Conservation (phyloP, 2,888 invertebrate genomes). For the Protophormia terraenovae region DNA sequence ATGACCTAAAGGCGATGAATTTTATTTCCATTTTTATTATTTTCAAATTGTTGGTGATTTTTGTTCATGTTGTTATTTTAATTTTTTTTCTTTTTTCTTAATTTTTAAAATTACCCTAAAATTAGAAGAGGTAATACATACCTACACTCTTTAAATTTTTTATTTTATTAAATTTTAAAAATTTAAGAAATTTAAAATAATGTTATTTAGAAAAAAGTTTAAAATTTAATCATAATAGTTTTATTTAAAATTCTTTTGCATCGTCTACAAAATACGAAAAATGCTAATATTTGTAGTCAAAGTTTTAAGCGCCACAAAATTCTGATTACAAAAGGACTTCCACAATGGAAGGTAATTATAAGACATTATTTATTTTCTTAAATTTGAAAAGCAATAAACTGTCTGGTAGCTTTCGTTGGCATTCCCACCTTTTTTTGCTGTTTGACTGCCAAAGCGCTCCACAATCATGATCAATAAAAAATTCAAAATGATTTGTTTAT, state of each 20-base stretch:
- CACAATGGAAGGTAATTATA: no score
- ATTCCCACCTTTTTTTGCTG: not conserved
- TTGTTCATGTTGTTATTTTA: slow-evolving; percentile 11
- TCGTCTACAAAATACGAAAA: no score
- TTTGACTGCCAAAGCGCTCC: not conserved
- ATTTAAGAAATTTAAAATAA: not conserved
- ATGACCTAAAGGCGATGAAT: slow-evolving; percentile 65
- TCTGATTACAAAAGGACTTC: not conserved
- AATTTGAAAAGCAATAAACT: slow-evolving; percentile 1
- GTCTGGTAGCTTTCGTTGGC: not conserved
- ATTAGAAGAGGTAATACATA: not conserved
- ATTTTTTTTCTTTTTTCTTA: not conserved
- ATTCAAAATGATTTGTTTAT: slow-evolving; percentile 67
- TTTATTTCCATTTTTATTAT: slow-evolving; percentile 62
- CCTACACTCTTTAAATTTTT: no score
- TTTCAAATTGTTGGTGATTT: slow-evolving; percentile 65
- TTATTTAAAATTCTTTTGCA: no score
- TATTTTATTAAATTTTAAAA: not conserved
- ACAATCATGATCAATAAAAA: slow-evolving; percentile 23
- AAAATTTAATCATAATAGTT: no score
- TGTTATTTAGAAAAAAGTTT: not conserved
- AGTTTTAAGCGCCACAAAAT: not conserved
- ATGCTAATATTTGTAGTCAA: no score
- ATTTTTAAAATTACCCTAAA: slow-evolving; percentile 8
- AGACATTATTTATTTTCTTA: not conserved